phyloP scores from a whole-genome alignment of 53 echinoderm and acorn worm genomes.

The Echinarachnius parma region DNA sequence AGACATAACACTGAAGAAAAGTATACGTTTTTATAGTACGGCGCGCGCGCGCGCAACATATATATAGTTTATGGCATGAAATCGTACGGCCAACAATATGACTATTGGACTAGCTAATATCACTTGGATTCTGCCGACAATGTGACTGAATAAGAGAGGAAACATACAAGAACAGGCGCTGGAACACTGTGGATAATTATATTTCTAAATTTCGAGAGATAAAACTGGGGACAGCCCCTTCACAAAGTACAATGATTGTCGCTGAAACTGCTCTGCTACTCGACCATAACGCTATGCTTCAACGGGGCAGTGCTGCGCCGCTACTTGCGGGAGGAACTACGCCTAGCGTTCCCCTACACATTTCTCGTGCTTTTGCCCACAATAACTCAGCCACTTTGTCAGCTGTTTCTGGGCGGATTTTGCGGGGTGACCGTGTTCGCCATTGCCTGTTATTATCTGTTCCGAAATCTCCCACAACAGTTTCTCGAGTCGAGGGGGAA shows the following conservation, averaged over 20 bases:
- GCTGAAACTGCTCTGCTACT: conserved; percentile 77
- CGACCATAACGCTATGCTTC: conserved; percentile 77
- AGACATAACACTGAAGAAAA: no score
- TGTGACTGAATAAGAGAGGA: no score
- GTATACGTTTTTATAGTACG: no score
- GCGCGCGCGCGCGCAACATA: no score
- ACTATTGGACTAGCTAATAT: no score
- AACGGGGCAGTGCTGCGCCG: conserved; percentile 86
- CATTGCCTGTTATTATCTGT: conserved; percentile 74
- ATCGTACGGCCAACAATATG: no score
- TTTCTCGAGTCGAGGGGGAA: conserved; percentile 64
- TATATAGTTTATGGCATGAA: no score
- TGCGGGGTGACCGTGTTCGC: conserved; percentile 79
- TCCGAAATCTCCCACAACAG: conserved; percentile 78
- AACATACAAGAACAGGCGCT: no score
- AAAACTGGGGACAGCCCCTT: no score
- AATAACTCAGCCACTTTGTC: conserved; percentile 82
- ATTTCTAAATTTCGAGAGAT: no score
- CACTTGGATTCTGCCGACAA: no score
- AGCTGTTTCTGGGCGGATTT: conserved; percentile 87
- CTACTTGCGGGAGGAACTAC: conserved; percentile 74
- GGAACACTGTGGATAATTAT: no score
- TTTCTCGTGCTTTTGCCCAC: conserved; percentile 79
- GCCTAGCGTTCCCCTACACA: conserved; percentile 77
- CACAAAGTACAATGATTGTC: conserved; percentile 50